Evolutionary conservation across 2,113 vertebrate species (phyloP).

Genomic region (Alces alces): DNA sequence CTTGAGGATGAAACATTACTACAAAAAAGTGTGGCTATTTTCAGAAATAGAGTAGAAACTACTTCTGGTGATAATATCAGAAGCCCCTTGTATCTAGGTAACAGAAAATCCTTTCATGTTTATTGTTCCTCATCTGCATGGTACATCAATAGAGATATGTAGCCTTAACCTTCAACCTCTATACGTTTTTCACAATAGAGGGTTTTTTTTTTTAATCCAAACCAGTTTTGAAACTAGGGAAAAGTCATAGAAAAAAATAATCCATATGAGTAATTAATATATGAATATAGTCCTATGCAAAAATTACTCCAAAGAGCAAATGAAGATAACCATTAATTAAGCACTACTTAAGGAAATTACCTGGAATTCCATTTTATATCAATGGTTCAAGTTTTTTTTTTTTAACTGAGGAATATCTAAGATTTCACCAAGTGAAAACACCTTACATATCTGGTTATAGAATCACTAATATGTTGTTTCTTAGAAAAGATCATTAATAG

Average conservation of each 20-base stretch:
- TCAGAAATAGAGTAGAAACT: constrained; percentile 33
- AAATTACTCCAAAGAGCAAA: constrained; percentile 21
- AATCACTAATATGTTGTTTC: neutral
- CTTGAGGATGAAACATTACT: neutral
- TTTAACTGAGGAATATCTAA: neutral
- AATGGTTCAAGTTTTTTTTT: neutral
- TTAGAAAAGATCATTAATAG: neutral
- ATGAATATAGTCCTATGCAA: neutral
- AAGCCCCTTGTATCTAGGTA: constrained; percentile 56
- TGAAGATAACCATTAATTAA: neutral
- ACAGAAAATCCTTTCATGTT: constrained; percentile 45
- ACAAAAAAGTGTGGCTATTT: constrained; percentile 37
- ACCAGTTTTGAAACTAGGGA: constrained; percentile 10
- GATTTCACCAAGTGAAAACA: neutral
- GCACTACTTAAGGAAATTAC: neutral
- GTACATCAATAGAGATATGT: constrained; percentile 42
- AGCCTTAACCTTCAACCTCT: constrained; percentile 2
- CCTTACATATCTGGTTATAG: neutral
- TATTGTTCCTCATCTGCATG: constrained; percentile 50
- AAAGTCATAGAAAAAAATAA: constrained; percentile 35
- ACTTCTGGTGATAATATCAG: constrained; percentile 43
- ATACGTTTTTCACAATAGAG: constrained; percentile 3
- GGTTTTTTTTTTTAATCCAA: constrained; percentile 20
- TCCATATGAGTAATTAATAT: neutral
- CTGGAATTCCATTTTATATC: neutral